Evolutionary conservation across 2,888 invertebrate species (phyloP).

Genomic region (Drosophila rellima): DNA sequence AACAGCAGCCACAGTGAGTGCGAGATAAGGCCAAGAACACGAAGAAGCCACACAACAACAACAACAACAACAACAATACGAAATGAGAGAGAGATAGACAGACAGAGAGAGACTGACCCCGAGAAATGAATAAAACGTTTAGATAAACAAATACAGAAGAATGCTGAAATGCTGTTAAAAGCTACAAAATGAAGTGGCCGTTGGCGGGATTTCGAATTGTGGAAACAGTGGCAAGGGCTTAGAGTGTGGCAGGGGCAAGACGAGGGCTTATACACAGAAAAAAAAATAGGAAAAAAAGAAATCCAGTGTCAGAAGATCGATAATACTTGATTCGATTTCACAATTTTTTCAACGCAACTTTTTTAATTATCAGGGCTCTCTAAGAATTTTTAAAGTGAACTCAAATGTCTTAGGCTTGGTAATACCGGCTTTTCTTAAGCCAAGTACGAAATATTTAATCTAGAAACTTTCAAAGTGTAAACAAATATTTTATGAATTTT

Average conservation of each 20-base stretch:
- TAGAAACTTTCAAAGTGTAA: no score
- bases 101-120: constrained; percentile 35
- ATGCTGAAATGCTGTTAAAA: constrained; percentile 80
- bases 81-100: not conserved
- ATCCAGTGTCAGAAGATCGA: no score
- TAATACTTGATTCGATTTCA: no score
- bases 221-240: constrained; percentile 8
- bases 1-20: constrained; percentile 66
- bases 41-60: constrained; percentile 56
- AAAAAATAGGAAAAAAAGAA: no score
- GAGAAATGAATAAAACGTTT: constrained; percentile 80
- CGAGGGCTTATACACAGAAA: no score
- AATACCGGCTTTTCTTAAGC: no score
- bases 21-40: constrained; percentile 64
- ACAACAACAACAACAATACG: not conserved
- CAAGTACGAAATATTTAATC: no score
- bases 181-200: constrained; percentile 81
- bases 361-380: no score
- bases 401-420: no score
- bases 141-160: constrained; percentile 83
- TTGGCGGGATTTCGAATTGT: constrained; percentile 60
- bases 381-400: no score
- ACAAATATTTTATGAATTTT: no score
- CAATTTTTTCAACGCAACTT: no score
- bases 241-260: constrained; percentile 7